Evolutionary conservation across 2,113 vertebrate genomes (phyloP), one percentile per base, ranked within the genome.

Genomic region (Symphodus melops): DNA sequence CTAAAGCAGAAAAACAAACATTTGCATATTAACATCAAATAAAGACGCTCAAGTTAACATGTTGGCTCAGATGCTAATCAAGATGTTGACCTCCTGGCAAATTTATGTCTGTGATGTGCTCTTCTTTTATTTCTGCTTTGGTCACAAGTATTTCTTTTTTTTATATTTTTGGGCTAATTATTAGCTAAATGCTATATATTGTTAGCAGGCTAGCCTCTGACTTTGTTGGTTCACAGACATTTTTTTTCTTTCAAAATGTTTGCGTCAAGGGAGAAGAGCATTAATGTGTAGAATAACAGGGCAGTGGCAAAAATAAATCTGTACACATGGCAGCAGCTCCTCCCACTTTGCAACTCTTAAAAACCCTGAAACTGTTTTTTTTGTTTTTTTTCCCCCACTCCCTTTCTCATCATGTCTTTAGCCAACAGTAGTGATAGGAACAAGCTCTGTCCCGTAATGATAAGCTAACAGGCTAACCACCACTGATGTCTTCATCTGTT

Each of bases 391-490:
- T 28, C 5, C 28, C 28, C 5, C 19, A 54, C 44, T 61, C 58
- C 28, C 28, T 55, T 52, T 65, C 53, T 39, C 60, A 14, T 56
- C 48, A 25, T 33, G 55, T 37, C 53, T 68, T 8, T 56, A 70
- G 8, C 57, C 61, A 72, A 52, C 65, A 33, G 19, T 51, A 46
- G 23, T 53, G 73, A 86, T 79, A 81, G 60, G 80, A 68, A 70
- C 41, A 20, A 63, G 73, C 68, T 49, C 65, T 70, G 72, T 25
- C 14, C 53, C 52, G 68, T 70, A 83, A 89, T 84, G 88, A 91
- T 89, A 92, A 88, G 83, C 75, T 51, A 79, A 79, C 74, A 44
- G 21, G 57, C 56, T 58, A 88, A 89, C 86, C 88, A 72, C 66
- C 8, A 19, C 77, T 53, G 73, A 82, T 86, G 80, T 86, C 90